These are phyloP conservation scores for Parazoanthus darwini DNA, from an alignment of 92 coral and sea anemone genomes.

Conservation along the genomic window DNA sequence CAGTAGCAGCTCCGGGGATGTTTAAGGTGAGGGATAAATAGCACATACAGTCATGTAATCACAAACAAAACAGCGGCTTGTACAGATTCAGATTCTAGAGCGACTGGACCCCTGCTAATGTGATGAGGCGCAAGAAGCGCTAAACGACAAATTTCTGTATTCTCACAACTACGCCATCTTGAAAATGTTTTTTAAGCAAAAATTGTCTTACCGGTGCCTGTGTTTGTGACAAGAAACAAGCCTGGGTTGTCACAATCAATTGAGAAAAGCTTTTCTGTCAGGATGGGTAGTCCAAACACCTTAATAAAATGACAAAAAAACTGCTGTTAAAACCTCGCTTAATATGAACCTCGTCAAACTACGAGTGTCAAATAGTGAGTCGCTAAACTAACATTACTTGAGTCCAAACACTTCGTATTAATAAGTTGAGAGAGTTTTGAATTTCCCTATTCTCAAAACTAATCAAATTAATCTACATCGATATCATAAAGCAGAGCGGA, in stretches of 20 bases:
- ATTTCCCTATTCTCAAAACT: background rate
- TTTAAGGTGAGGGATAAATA: too few relatives aligned
- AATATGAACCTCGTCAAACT: background rate
- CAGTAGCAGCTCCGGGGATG: too few relatives aligned
- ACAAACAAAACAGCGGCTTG: too few relatives aligned
- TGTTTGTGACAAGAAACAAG: conserved; percentile 22
- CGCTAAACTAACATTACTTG: too few relatives aligned
- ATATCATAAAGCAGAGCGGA: too few relatives aligned
- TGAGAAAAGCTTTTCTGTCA: conserved; percentile 17
- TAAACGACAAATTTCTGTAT: background rate
- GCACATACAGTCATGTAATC: too few relatives aligned
- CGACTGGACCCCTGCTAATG: too few relatives aligned
- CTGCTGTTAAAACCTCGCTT: background rate
- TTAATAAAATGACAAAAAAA: background rate
- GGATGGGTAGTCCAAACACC: background rate
- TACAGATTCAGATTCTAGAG: too few relatives aligned
- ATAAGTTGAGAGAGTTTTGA: too few relatives aligned
- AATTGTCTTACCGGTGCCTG: conserved; percentile 11
- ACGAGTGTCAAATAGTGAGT: too few relatives aligned
- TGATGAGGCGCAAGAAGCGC: background rate
- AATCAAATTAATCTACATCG: background rate
- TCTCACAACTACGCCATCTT: background rate
- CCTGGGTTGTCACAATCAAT: conserved; percentile 29
- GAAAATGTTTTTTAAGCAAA: background rate
- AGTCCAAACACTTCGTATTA: too few relatives aligned